Conservation (phyloP, 2,797 vertebrate species). For the Apogon hyalosoma region DNA sequence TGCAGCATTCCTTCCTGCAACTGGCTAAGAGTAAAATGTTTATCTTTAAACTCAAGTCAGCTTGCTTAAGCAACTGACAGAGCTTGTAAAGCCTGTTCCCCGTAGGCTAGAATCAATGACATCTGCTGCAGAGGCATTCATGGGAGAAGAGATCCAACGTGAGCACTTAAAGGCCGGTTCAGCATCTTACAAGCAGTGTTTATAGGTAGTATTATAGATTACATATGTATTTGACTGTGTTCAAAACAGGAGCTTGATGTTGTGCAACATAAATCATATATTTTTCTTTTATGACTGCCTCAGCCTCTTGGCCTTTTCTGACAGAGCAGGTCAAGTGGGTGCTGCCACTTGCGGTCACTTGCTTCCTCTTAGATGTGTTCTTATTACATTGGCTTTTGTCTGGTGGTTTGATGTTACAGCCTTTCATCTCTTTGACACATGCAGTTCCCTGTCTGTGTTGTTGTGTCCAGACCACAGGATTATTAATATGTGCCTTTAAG, state of each 20-base stretch:
- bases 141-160: constrained; percentile 28
- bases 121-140: constrained; percentile 25
- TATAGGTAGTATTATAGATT: constrained; percentile 16
- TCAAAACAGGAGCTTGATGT: constrained; percentile 1
- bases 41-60: constrained; percentile 57
- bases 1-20: constrained; percentile 57
- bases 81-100: constrained; percentile 61
- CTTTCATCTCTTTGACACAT: constrained; percentile 58
- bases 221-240: constrained; percentile 7
- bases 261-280: constrained; percentile 15
- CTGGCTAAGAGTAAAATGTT: constrained; percentile 49
- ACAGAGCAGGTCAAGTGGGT: constrained; percentile 27
- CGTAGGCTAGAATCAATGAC: constrained; percentile 21
- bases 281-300: constrained; percentile 8
- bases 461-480: constrained; percentile 31
- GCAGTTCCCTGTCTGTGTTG: constrained; percentile 4
- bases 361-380: constrained; percentile 44
- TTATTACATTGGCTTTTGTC: constrained; percentile 48
- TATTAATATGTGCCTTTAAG: neutral
- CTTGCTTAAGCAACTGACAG: constrained; percentile 46
- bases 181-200: constrained; percentile 26
- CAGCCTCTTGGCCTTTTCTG: constrained; percentile 34
- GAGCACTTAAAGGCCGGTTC: constrained; percentile 28
- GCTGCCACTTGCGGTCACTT: constrained; percentile 54
- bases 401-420: constrained; percentile 61